These are phyloP conservation scores for Ruditapes philippinarum DNA, from an alignment of 1,140 invertebrate species.

Conservation along the genomic window DNA sequence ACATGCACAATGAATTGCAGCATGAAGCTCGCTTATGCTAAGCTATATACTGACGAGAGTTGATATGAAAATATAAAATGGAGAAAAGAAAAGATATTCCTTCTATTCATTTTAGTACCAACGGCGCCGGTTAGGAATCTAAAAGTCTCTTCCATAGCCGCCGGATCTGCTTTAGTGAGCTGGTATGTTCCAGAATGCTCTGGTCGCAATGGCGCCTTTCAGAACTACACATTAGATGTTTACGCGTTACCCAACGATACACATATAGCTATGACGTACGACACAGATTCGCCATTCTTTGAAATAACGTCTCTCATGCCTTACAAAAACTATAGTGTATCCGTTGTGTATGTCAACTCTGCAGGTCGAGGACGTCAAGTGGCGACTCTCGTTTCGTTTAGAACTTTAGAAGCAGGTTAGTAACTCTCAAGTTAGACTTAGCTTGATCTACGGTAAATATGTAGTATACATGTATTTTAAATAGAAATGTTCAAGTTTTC, in stretches of 20 bases:
- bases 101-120: constrained; percentile 77
- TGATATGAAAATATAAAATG: no score
- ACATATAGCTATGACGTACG: no score
- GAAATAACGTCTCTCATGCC: constrained; percentile 30
- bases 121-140: constrained; percentile 66
- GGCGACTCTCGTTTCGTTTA: constrained; percentile 45
- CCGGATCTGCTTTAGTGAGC: constrained; percentile 50
- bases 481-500: no score
- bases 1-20: not conserved
- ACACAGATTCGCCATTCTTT: constrained; percentile 1
- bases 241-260: not conserved
- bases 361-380: constrained; percentile 68
- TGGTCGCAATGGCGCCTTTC: constrained; percentile 72
- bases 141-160: constrained; percentile 30
- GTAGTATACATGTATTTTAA: no score
- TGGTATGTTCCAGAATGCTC: constrained; percentile 72
- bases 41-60: not conserved
- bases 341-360: constrained; percentile 75
- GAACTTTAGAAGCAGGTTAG: constrained; percentile 78
- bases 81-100: no score
- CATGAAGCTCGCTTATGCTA: not conserved
- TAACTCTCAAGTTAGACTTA: no score
- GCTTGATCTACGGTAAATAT: no score
- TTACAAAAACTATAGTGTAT: constrained; percentile 73
- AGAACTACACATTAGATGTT: constrained; percentile 53